Evolutionary conservation across 2,888 invertebrate genomes (phyloP).

Genomic region (Parelbella ahira): DNA sequence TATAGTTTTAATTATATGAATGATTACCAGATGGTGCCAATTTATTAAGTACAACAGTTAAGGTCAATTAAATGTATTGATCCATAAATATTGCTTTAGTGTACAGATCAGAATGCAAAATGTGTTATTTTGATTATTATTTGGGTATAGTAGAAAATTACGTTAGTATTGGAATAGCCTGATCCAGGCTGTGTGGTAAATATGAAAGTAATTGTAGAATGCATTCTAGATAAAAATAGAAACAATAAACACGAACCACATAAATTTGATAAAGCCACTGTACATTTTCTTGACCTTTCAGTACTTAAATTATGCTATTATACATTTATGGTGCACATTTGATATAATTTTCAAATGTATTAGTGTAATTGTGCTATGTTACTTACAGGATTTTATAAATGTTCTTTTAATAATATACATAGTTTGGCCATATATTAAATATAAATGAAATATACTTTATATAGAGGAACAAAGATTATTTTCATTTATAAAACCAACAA

Average conservation of each 20-base stretch:
- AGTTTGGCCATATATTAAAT: slow-evolving; percentile 27
- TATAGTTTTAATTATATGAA: slow-evolving; percentile 27
- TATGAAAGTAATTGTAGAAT: no score
- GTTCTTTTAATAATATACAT: slow-evolving; percentile 16
- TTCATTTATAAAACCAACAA: neutral
- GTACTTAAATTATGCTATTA: slow-evolving; percentile 2
- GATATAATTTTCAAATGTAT: slow-evolving; percentile 24
- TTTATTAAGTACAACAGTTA: slow-evolving; percentile 40
- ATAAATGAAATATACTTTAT: slow-evolving; percentile 15
- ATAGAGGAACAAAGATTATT: slow-evolving; percentile 2
- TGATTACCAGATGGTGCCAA: slow-evolving; percentile 69
- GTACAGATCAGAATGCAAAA: no score
- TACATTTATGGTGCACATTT: slow-evolving; percentile 20
- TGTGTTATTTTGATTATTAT: no score
- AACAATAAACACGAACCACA: no score
- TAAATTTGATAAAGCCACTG: neutral
- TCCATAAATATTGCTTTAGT: no score
- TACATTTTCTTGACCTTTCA: slow-evolving; percentile 1
- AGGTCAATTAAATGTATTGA: slow-evolving; percentile 5
- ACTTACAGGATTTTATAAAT: slow-evolving; percentile 29
- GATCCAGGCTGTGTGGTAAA: no score
- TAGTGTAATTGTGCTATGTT: slow-evolving; percentile 27
- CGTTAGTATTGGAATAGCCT: no score
- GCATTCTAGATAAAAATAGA: no score
- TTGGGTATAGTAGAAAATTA: no score